These are phyloP conservation scores for Scaptomyza caliginosa DNA, from an alignment of 2,888 invertebrate species.

Conservation along the genomic window DNA sequence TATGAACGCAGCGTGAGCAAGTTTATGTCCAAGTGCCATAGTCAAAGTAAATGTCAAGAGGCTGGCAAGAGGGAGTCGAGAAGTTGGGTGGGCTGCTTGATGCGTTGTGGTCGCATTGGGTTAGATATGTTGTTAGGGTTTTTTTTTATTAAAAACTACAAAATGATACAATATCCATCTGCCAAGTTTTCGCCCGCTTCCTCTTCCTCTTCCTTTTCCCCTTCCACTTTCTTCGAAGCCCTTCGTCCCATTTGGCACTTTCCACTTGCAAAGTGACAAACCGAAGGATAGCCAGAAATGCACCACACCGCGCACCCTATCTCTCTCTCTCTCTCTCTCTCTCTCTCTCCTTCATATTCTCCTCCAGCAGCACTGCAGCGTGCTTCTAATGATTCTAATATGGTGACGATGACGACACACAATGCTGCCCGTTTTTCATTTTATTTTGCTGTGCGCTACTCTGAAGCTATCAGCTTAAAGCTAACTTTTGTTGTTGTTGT, in stretches of 20 bases:
- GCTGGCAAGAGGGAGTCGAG: not conserved
- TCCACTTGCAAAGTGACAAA: not conserved
- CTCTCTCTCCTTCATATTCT: no score
- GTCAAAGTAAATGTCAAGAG: constrained; percentile 3
- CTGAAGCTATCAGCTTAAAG: not conserved
- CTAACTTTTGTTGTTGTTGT: not conserved
- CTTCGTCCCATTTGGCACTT: no score
- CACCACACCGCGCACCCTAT: not conserved
- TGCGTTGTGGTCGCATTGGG: no score
- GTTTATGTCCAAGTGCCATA: not conserved
- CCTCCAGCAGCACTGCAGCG: no score
- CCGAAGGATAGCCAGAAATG: not conserved
- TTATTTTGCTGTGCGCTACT: not conserved
- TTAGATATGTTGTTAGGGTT: no score
- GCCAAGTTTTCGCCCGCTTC: not conserved
- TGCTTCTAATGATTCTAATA: constrained; percentile 36
- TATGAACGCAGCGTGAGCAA: not conserved
- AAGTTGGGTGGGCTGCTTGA: not conserved
- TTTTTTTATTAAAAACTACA: no score
- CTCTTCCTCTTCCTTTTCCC: not conserved
- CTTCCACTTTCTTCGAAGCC: no score
- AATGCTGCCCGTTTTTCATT: not conserved
- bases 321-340: not conserved
- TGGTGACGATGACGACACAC: constrained; percentile 34
- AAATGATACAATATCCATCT: no score